Base-by-base conservation (phyloP, 2,797 vertebrate species). In the Holocentrus rufus region DNA sequence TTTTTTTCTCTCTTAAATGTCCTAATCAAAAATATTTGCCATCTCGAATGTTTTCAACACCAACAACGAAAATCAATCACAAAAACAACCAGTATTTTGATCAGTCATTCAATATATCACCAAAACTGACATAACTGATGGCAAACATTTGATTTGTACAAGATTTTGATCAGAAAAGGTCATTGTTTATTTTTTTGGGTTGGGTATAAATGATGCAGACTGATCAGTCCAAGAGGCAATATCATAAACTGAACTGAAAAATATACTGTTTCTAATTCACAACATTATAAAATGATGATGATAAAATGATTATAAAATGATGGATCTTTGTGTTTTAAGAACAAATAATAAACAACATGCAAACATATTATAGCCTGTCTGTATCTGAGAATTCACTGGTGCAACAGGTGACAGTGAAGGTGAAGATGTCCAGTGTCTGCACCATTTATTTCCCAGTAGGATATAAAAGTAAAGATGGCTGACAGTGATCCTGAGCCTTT, bases 351-450 rank as follows among this genome's bases (percentile, higher is more conserved):
- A 63, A 73, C 57, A 5, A 62, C 54, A 23, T 25, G n/a, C 7
- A 42, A 7, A 59, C 18, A 65, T 52, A 5, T 20, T 64, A 54
- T 20, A 42, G 30, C 30, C 3, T 31, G 30, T 11, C 30, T 60
- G 53, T 23, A n/a, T 49, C 15, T 23, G 52, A 7, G 54, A 62
- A 18, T 34, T 49, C 8, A 5, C 20, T 58, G 11, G 39, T 44
- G 53, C 69, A 85, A 78, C 77, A 81, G 72, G 79, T 58, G 30
- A 11, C 25, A 56, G 52, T 53, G 20, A 22, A 5, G 52, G n/a
- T 82, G 59, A 69, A 17, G 1, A 10, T 67, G 30, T 57, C 11
- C 59, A 36, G 59, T 57, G 22, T 54, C 23, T 56, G 54, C 13
- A 2, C n/a, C 61, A 64, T 68, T 53, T 64, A 17, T 68, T 54